Evolutionary conservation across 1,140 invertebrate species (phyloP), one percentile per base, ranked within the genome.

Genomic region (Drosophila kurseongensis): DNA sequence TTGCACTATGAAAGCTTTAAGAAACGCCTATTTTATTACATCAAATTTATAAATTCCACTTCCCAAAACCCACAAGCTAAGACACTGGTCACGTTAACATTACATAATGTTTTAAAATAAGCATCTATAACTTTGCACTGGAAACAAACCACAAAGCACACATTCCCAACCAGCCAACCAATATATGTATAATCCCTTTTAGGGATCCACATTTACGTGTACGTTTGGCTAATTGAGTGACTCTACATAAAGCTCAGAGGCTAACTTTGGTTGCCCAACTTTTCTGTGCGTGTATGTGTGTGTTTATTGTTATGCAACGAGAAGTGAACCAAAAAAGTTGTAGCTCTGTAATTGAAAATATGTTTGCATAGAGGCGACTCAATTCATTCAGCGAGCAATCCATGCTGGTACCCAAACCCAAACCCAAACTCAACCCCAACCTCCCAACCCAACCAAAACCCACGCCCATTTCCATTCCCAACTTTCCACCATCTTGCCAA

Each of bases 221-320:
- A 36, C 65, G 66, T 71, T 71, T 72, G 68, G 68, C 68, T 72
- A 72, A 72, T 72, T 72, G 68, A 72, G 68, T 72, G 65, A 72
- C 65, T 54, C 16, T 38, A 71, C 29, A 56, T 47, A 50, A n/a
- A 45, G 32, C 42, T 38, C 13, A 13, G 32, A 48, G 35, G 68
- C 66, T 50, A 72, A 72, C 68, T 72, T 72, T 58, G 56, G 68
- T 71, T 58, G 67, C 7, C 35, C 66, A 72, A 71, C 66, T 71
- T 71, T 58, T 42, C 35, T 48, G 42, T 44, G 59, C 23, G 60
- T 54, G 41, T 35, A 27, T 12, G 59, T 32, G 48, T 36, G 62
- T 38, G 63, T 71, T 71, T 71, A 71, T 71, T 71, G 68, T 71
- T 71, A 57, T 71, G 67, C 63, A 71, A 71, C 51, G 52, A 58